phyloP scores from a whole-genome alignment of 2,113 vertebrate genomes.

The Myrmecophaga tridactyla region DNA sequence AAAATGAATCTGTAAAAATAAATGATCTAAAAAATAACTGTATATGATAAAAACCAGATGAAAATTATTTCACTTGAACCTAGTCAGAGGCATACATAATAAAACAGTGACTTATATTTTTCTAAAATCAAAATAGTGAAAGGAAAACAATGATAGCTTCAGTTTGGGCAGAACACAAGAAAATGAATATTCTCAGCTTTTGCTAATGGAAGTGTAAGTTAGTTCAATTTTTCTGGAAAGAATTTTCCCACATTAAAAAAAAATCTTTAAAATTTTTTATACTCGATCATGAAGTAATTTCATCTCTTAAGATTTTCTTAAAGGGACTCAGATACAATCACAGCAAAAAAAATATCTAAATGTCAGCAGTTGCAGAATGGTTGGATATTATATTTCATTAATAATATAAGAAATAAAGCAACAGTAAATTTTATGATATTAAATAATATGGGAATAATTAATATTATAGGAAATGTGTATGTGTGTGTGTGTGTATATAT shows the following conservation, averaged over 20 bases:
- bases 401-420: background rate
- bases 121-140: background rate
- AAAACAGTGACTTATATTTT: background rate
- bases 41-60: background rate
- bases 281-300: background rate
- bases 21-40: background rate
- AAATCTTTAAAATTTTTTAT: background rate
- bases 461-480: background rate
- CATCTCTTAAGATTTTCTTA: background rate
- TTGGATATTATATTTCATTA: background rate
- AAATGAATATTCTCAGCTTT: background rate
- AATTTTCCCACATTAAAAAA: background rate
- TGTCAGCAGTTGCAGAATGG: background rate
- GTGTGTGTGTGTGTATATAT: background rate
- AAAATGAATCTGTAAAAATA: background rate
- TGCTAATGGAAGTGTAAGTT: background rate
- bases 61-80: background rate
- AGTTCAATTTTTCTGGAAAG: background rate
- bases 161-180: background rate
- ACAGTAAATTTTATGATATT: background rate
- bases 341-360: background rate
- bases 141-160: background rate
- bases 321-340: background rate
- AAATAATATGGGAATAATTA: background rate
- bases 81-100: background rate